Evolutionary conservation across 1,140 invertebrate genomes (phyloP), one percentile per base, ranked within the genome.

Genomic region (Drosophila busckii): DNA sequence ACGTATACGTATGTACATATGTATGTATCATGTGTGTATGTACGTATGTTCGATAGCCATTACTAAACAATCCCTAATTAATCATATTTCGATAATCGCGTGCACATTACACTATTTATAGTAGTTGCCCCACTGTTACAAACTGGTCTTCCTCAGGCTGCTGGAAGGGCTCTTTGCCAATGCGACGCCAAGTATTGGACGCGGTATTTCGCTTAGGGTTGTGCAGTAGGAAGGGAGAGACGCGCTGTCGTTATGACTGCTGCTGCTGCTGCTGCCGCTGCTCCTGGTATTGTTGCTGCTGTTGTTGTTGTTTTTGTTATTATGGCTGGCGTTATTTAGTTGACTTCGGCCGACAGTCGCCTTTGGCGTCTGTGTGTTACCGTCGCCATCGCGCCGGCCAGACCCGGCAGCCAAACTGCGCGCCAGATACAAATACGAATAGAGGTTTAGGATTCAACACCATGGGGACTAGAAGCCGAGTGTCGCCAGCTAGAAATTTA

Each of bases 401-500:
- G 44, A 19, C 44, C 52, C 50, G 50, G 48, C 45, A 35, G 40
- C 12, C 13, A 80, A 82, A 70, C 80, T 78, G 69, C 54, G 76
- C 75, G 64, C 65, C 13, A 41, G 17, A 40, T 28, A 50, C 40
- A 55, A 50, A 54, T 40, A 46, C 41, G 25, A 44, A 50, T 64
- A 59, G n/a, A n/a, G 71, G 71, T 78, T 78, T 78, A 48, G 63
- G 71, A 75, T 73, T 82, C 67, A 70, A 82, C 73, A 65, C 64
- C 75, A 80, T 52, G 67, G 69, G 63, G 73, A 73, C 73, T 58
- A 71, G 75, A 65, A 70, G 68, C 68, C 58, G 69, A 73, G 73
- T 73, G 73, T 73, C 73, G 73, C 73, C 73, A 80, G 64, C 55
- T 62, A 70, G 49, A 67, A 70, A 78, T 62, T 70, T 70, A 70